A percentile compares a stretch with the other conserved stretches of the same genome.
phyloP scores from a whole-genome alignment of 2,888 invertebrate genomes.

The Caenorhabditis virilis region DNA sequence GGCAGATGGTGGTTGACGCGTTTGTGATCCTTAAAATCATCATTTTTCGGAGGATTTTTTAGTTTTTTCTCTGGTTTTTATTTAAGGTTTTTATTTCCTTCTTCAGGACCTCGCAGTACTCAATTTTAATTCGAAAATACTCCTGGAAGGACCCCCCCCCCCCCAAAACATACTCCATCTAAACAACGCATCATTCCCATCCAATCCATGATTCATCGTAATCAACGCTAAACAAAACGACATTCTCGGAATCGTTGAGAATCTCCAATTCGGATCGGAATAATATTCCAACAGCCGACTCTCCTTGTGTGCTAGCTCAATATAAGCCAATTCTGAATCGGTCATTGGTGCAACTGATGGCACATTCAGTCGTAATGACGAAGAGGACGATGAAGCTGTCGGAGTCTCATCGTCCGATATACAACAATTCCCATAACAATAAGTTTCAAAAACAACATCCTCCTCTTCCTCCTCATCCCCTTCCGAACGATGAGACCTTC shows the following conservation, averaged over 20 bases:
- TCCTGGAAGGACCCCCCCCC: background rate
- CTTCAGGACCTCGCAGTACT: too few species aligned
- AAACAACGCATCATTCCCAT: slow-evolving; percentile 12
- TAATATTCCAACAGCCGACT: slow-evolving; percentile 42
- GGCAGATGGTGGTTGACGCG: background rate
- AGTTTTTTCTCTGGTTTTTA: too few species aligned
- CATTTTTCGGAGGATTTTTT: too few species aligned
- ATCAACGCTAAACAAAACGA: slow-evolving; percentile 25
- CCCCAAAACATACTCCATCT: background rate
- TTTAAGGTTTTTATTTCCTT: too few species aligned
- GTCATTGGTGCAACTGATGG: slow-evolving; percentile 35
- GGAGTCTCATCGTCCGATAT: too few species aligned
- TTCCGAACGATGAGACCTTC: slow-evolving; percentile 2
- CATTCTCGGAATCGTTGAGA: slow-evolving; percentile 33
- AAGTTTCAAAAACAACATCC: background rate
- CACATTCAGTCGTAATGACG: background rate
- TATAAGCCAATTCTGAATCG: slow-evolving; percentile 40
- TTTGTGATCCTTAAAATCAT: slow-evolving; percentile 1
- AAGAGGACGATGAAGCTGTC: background rate
- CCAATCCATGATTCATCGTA: slow-evolving; percentile 19
- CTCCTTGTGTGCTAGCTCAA: slow-evolving; percentile 44
- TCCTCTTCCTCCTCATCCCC: slow-evolving; percentile 10
- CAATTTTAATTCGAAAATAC: too few species aligned
- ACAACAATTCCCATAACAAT: slow-evolving; percentile 1
- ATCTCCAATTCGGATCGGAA: slow-evolving; percentile 38